A percentile compares a stretch with the other conserved stretches of the same genome.
Conservation (phyloP, 2,113 vertebrate species). For the Aegithalos caudatus region DNA sequence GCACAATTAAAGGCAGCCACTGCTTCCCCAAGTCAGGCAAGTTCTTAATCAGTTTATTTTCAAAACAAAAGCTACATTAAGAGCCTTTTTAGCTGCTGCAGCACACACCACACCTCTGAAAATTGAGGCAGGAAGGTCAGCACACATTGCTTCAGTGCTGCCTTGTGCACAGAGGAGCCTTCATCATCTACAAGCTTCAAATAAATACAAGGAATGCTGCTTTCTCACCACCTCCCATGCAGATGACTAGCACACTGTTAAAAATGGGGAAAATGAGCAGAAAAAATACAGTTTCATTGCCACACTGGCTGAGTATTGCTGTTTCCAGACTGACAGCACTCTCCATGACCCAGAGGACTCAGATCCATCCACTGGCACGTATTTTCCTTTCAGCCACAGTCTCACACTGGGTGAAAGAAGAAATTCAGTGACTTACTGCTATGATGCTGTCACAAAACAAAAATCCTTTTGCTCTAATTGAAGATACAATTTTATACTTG, state of each 20-base stretch:
- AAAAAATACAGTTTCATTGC: not conserved
- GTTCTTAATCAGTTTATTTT: slow-evolving; percentile 41
- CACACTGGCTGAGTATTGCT: not conserved
- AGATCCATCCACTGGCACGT: not conserved
- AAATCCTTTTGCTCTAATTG: not conserved
- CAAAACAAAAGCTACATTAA: slow-evolving; percentile 40
- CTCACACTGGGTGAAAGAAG: not conserved
- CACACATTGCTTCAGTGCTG: not conserved
- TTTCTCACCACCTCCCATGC: not conserved
- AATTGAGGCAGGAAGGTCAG: not conserved
- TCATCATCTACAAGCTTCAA: not conserved
- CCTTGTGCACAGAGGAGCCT: not conserved
- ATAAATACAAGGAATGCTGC: not conserved
- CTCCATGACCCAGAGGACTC: not conserved
- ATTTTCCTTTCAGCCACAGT: not conserved
- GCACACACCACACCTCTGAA: not conserved
- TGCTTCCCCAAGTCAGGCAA: not conserved
- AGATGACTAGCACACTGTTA: not conserved
- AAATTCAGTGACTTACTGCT: not conserved
- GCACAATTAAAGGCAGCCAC: slow-evolving; percentile 36
- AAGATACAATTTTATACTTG: not conserved
- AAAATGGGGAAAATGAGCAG: not conserved
- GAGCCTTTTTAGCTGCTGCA: not conserved
- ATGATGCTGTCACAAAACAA: not conserved
- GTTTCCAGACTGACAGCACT: not conserved